Base-by-base conservation (phyloP, 2,797 vertebrate genomes). In the Rhinophrynus dorsalis region DNA sequence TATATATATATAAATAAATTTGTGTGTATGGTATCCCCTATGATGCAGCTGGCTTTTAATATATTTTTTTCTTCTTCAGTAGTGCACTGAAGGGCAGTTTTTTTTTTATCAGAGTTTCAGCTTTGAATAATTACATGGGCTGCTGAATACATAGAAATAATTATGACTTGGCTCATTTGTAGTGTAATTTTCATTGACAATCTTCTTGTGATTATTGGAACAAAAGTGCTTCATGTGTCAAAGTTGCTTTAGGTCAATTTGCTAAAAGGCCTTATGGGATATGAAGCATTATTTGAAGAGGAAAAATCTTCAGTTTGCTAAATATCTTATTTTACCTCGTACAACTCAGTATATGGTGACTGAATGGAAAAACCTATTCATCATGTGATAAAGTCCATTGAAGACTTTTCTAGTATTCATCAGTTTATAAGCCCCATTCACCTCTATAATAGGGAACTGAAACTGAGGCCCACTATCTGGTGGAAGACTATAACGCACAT, bases 151-250 rank as follows among this genome's bases (percentile, higher is more conserved):
- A n/a, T 45, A 23, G 23, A 42, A 27, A 26, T 61, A 44, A 20
- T 48, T 23, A 48, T 12, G 3, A 24, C 10, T 48, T 40, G 37
- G 6, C 27, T 20, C 40, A 27, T 32, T 47, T 45, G 24, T 45
- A 47, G 45, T 61, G 11, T 47, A 61, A 30, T 17, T 45, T 12
- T 29, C 38, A n/a, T n/a, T n/a, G n/a, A n/a, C n/a, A n/a, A n/a
- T n/a, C n/a, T n/a, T n/a, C n/a, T 5, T 17, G 40, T 58, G 33
- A 42, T 26, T 11, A 58, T 24, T 9, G 20, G 15, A 58, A 26
- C 26, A 42, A 21, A 33, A 24, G 35, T 20, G 13, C 21, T n/a
- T 40, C 9, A 13, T 58, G n/a, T 58, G 35, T 23, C 21, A 40
- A 37, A 37, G 11, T 2, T 20, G 3, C 24, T 17, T 15, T 27